phyloP scores from a whole-genome alignment of 2,888 invertebrate species.

The Diarsia rubi region DNA sequence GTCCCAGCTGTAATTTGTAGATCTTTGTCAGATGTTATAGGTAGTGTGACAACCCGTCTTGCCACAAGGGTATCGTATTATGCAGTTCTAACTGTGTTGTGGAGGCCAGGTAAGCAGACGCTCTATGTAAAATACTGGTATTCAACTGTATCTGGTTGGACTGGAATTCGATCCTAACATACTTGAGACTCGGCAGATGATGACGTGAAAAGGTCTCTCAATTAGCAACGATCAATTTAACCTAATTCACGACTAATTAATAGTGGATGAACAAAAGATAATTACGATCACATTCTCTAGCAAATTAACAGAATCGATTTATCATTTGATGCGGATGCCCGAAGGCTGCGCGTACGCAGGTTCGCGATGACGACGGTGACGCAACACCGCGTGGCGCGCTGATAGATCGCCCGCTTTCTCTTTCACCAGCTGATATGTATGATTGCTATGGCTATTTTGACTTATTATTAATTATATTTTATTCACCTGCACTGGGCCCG shows the following conservation, averaged over 20 bases:
- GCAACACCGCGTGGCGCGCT: conserved; percentile 65
- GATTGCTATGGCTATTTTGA: conserved; percentile 24
- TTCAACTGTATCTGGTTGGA: no score
- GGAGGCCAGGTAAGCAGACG: no score
- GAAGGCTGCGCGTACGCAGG: conserved; percentile 72
- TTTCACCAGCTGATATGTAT: conserved; percentile 64
- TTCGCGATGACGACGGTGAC: conserved; percentile 54
- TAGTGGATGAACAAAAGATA: not conserved
- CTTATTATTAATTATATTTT: conserved; percentile 20
- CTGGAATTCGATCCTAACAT: no score
- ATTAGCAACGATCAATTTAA: not conserved
- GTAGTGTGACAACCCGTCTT: no score
- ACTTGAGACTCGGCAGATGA: no score
- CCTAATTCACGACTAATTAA: not conserved
- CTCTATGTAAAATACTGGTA: no score
- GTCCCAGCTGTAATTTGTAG: no score
- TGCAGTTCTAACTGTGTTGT: no score
- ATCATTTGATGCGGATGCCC: conserved; percentile 45
- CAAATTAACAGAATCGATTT: conserved; percentile 49
- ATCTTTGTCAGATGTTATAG: no score
- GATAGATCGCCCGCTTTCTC: conserved; percentile 80
- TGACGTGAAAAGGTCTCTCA: not conserved
- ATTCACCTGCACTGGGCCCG: not conserved
- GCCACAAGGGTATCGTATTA: no score
- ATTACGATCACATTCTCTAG: conserved; percentile 23